These are phyloP conservation scores for Allygus modestus DNA, from an alignment of 2,888 invertebrate genomes.

Conservation along the genomic window DNA sequence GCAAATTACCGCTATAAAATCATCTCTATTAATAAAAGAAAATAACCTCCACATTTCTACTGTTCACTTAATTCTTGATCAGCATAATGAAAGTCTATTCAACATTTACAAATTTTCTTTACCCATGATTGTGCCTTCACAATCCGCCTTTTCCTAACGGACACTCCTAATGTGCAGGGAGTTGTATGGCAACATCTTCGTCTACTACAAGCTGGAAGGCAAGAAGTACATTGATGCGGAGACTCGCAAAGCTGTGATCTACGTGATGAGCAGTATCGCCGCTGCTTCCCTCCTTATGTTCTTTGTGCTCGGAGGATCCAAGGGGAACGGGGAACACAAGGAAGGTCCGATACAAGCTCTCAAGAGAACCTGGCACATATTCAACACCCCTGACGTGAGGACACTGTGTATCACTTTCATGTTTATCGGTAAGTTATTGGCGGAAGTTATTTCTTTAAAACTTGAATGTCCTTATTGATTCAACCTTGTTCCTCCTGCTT, in stretches of 20 bases:
- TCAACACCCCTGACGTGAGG: conserved; percentile 90
- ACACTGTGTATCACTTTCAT: conserved; percentile 90
- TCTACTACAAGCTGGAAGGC: conserved; percentile 65
- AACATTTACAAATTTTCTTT: too few relatives aligned
- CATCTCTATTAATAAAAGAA: too few relatives aligned
- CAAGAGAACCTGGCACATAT: conserved; percentile 85
- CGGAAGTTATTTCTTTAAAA: neutral
- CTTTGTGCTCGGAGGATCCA: conserved; percentile 79
- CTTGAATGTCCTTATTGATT: too few relatives aligned
- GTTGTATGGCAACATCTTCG: conserved; percentile 62
- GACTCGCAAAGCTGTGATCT: conserved; percentile 65
- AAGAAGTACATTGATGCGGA: conserved; percentile 66
- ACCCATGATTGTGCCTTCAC: too few relatives aligned
- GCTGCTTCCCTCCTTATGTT: conserved; percentile 76
- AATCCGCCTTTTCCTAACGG: too few relatives aligned
- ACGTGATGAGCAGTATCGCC: conserved; percentile 64
- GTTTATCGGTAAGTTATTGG: conserved; percentile 85
- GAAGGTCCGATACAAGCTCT: conserved; percentile 83
- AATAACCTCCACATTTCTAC: too few relatives aligned
- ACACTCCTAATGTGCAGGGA: conserved; percentile 14
- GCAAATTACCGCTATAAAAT: too few relatives aligned
- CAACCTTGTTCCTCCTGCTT: too few relatives aligned
- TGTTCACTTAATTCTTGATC: too few relatives aligned
- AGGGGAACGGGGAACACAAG: conserved; percentile 71
- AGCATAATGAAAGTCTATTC: too few relatives aligned